phyloP scores from a whole-genome alignment of 2,888 invertebrate species.

The Osmoderma eremita region DNA sequence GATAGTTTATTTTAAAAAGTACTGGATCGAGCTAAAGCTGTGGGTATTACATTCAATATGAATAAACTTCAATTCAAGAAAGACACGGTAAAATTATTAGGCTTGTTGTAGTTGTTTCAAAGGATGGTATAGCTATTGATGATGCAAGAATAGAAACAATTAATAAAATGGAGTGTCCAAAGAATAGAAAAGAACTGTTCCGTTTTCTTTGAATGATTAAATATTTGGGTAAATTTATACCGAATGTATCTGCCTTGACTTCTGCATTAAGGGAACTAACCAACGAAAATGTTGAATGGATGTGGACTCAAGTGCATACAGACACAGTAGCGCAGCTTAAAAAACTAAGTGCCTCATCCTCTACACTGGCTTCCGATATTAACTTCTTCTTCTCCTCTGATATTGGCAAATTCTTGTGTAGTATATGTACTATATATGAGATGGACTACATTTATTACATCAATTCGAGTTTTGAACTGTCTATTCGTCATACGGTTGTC shows the following conservation, averaged over 20 bases:
- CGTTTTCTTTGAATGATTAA: conserved; percentile 46
- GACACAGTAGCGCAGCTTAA: background rate
- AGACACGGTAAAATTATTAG: no score
- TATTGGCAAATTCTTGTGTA: conserved; percentile 24
- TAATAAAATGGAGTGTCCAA: conserved; percentile 40
- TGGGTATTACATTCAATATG: conserved; percentile 2
- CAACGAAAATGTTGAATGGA: conserved; percentile 42
- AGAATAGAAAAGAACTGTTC: conserved; percentile 43
- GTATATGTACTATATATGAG: conserved; percentile 6
- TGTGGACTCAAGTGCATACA: conserved; percentile 36
- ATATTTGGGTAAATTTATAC: conserved; percentile 45
- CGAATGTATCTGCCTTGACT: conserved; percentile 45
- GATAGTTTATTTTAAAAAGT: background rate
- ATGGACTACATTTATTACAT: no score
- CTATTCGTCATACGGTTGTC: no score
- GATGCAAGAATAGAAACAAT: background rate
- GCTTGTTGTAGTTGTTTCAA: background rate
- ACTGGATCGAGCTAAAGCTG: background rate
- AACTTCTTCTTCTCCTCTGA: conserved; percentile 10
- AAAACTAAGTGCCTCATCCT: conserved; percentile 19
- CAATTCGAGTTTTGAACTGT: no score
- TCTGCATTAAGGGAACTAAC: conserved; percentile 45
- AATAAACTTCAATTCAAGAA: no score
- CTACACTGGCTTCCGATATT: conserved; percentile 8
- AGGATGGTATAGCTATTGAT: conserved; percentile 3